These are phyloP conservation scores for Samia ricini DNA, from an alignment of 1,140 invertebrate genomes.

Conservation along the genomic window DNA sequence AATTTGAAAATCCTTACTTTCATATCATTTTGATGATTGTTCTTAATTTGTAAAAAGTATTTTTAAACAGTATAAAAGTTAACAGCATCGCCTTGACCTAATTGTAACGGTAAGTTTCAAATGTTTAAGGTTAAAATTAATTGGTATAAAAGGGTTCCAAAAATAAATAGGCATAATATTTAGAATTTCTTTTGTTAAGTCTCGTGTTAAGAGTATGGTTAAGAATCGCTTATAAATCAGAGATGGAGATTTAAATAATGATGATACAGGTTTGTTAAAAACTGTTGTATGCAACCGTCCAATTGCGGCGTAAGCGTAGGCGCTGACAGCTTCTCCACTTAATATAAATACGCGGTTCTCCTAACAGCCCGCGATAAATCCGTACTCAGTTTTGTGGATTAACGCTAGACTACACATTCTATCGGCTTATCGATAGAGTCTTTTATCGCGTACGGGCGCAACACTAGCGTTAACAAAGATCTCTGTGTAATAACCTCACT, in stretches of 20 bases:
- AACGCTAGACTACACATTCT: slow-evolving; percentile 45
- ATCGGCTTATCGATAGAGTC: slow-evolving; percentile 48
- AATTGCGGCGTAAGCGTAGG: slow-evolving; percentile 60
- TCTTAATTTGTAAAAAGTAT: too few relatives aligned
- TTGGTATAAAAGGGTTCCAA: too few relatives aligned
- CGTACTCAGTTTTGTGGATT: slow-evolving; percentile 39
- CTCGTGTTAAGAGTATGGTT: too few relatives aligned
- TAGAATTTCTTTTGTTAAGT: too few relatives aligned
- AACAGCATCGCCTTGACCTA: neutral
- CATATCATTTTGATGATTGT: too few relatives aligned
- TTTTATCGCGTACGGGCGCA: slow-evolving; percentile 34
- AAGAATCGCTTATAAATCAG: neutral
- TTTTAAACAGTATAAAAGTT: too few relatives aligned
- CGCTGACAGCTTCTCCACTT: slow-evolving; percentile 73
- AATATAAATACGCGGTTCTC: slow-evolving; percentile 72
- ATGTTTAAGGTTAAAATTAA: neutral
- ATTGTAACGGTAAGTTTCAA: neutral
- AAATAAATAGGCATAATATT: too few relatives aligned
- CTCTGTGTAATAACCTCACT: slow-evolving; percentile 19
- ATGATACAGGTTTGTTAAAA: slow-evolving; percentile 6
- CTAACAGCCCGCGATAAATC: slow-evolving; percentile 65
- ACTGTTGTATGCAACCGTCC: slow-evolving; percentile 63
- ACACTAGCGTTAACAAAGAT: slow-evolving; percentile 32
- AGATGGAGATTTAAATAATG: neutral
- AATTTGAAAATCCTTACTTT: neutral